These are phyloP conservation scores for Orchesella cincta DNA, from an alignment of 1,140 invertebrate genomes.

Conservation along the genomic window DNA sequence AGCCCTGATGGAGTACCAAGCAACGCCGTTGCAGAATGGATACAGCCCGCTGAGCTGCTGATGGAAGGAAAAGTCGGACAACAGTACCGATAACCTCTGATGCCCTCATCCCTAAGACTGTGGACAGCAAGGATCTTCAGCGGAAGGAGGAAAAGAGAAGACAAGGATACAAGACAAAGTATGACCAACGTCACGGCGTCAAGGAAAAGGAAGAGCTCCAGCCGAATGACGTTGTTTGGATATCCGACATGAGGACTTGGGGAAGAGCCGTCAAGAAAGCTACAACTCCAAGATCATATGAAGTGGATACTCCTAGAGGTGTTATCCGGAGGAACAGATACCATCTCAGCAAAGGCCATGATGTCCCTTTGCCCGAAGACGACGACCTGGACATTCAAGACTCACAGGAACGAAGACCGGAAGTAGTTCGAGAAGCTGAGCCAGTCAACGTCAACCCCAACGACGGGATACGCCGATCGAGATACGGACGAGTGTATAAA, in stretches of 20 bases:
- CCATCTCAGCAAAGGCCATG: not conserved
- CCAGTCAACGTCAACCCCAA: too few species aligned
- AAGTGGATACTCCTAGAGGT: constrained; percentile 33
- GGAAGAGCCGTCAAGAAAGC: constrained; percentile 31
- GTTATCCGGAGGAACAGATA: not conserved
- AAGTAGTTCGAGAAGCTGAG: too few species aligned
- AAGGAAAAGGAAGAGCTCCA: constrained; percentile 26
- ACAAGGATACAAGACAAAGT: constrained; percentile 38
- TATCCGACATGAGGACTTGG: constrained; percentile 40
- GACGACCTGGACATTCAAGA: too few species aligned
- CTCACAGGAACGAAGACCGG: too few species aligned
- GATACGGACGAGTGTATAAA: too few species aligned
- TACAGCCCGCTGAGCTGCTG: constrained; percentile 51
- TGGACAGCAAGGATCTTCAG: not conserved
- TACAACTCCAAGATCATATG: constrained; percentile 37
- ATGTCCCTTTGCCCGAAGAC: too few species aligned
- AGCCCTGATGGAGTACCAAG: constrained; percentile 50
- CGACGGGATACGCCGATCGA: too few species aligned
- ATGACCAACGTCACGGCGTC: constrained; percentile 38
- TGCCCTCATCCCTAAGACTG: not conserved
- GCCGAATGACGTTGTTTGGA: constrained; percentile 45
- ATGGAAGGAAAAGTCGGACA: constrained; percentile 47
- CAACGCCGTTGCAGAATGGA: constrained; percentile 52
- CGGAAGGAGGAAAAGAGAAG: constrained; percentile 37
- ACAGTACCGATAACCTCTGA: constrained; percentile 35